Evolutionary conservation across 1,140 invertebrate genomes (phyloP).

Genomic region (Bombus huntii): DNA sequence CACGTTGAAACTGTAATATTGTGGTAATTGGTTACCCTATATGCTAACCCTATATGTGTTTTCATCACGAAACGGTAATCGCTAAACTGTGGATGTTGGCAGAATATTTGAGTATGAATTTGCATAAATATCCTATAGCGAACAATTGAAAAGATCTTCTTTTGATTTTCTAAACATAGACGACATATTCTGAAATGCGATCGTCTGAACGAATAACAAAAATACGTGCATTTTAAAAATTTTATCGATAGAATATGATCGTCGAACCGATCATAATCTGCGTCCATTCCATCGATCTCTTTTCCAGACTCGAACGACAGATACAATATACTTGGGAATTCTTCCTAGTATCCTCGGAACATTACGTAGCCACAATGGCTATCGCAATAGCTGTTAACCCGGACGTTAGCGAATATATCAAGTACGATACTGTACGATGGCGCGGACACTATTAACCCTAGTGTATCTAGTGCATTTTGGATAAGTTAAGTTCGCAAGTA

Average conservation of each 20-base stretch:
- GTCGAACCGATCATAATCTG: neutral
- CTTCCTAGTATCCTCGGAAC: neutral
- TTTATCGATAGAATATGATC: neutral
- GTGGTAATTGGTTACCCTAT: too few relatives aligned
- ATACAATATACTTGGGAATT: neutral
- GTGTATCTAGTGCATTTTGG: neutral
- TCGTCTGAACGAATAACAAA: too few relatives aligned
- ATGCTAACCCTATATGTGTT: too few relatives aligned
- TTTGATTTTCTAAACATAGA: too few relatives aligned
- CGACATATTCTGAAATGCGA: too few relatives aligned
- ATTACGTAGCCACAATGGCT: conserved; percentile 40
- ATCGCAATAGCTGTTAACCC: neutral
- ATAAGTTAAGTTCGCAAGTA: conserved; percentile 69
- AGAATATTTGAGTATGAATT: too few relatives aligned
- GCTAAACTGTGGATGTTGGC: too few relatives aligned
- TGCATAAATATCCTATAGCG: too few relatives aligned
- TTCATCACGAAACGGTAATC: too few relatives aligned
- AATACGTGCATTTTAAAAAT: too few relatives aligned
- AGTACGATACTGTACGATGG: neutral
- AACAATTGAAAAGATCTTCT: too few relatives aligned
- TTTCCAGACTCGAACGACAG: neutral
- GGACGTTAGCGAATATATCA: conserved; percentile 1
- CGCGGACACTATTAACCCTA: neutral
- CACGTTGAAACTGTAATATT: too few relatives aligned
- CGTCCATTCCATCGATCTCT: neutral